These are phyloP conservation scores for Asarcornis scutulata DNA, from an alignment of 2,113 vertebrate genomes.

Conservation along the genomic window DNA sequence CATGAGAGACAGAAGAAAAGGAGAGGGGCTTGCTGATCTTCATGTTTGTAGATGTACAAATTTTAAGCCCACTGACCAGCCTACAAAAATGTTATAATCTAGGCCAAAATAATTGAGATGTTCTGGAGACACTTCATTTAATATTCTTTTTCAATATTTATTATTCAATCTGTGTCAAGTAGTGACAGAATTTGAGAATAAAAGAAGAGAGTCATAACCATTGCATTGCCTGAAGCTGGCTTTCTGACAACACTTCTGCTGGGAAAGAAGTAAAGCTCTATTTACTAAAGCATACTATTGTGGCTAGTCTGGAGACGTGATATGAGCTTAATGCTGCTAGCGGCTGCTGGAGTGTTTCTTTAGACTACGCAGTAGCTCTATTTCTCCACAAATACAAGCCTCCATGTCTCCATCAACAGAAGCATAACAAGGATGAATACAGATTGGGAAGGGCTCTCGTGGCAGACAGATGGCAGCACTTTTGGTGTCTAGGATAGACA, in stretches of 20 bases:
- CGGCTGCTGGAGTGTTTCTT: neutral
- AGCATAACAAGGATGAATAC: neutral
- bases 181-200: neutral
- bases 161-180: fast-evolving
- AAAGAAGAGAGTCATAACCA: neutral
- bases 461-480: neutral
- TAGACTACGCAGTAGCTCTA: neutral
- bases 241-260: neutral
- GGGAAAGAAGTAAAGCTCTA: neutral
- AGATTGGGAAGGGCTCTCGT: neutral
- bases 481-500: neutral
- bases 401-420: neutral
- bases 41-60: fast-evolving
- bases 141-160: neutral
- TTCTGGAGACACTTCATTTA: neutral
- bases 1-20: neutral
- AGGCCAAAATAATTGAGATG: neutral
- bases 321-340: neutral
- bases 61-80: neutral
- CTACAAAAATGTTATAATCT: neutral
- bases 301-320: neutral
- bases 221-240: neutral
- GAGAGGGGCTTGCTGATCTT: neutral
- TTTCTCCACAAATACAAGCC: neutral
- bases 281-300: neutral